Evolutionary conservation across 2,113 vertebrate species (phyloP).

Genomic region (Saguinus imperator): DNA sequence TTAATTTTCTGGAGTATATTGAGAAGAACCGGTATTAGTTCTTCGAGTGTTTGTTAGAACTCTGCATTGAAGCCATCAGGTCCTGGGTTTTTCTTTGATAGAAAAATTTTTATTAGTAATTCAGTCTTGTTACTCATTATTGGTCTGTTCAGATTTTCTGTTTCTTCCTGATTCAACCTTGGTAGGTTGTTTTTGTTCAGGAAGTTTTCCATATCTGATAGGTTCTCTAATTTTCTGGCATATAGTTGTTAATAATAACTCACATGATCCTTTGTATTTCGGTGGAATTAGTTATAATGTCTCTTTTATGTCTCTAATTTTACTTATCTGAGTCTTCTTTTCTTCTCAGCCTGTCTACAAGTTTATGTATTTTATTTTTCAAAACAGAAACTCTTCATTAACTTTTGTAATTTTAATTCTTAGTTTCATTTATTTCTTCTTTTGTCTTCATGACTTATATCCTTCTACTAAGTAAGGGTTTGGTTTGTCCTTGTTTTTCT

Average conservation of each 20-base stretch:
- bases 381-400: not conserved
- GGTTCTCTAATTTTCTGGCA: not conserved
- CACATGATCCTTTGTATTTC: not conserved
- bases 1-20: not conserved
- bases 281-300: not conserved
- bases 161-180: not conserved
- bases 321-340: not conserved
- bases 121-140: not conserved
- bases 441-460: not conserved
- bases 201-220: not conserved
- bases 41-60: not conserved
- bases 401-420: not conserved
- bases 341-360: not conserved
- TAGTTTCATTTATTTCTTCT: not conserved
- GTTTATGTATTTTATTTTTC: not conserved
- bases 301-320: not conserved
- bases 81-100: not conserved
- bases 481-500: not conserved
- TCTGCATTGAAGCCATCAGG: not conserved
- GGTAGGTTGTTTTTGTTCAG: not conserved
- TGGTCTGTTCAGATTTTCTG: not conserved
- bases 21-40: not conserved
- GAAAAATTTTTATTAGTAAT: not conserved
- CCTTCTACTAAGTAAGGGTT: not conserved
- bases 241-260: not conserved